Percentiles rank a stretch among this genome's conserved stretches.
These are phyloP conservation scores for Byasa hedistus DNA, from an alignment of 2,888 invertebrate species.

Conservation along the genomic window DNA sequence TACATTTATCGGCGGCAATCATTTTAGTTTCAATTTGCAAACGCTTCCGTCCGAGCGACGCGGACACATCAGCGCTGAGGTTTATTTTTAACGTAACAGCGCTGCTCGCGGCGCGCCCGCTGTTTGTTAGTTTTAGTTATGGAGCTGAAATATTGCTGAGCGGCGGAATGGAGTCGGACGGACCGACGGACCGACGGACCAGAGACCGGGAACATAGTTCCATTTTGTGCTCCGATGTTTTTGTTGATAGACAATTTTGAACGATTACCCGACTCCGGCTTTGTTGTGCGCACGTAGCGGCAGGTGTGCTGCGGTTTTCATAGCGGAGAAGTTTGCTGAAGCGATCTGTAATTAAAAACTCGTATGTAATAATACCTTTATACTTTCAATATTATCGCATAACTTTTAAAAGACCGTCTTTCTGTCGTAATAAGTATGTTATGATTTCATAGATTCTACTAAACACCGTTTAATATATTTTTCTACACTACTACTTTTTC, in stretches of 20 bases:
- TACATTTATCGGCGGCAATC: neutral
- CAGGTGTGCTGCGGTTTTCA: no score
- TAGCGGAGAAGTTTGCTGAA: no score
- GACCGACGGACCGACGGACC: neutral
- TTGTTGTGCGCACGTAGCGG: no score
- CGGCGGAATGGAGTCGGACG: neutral
- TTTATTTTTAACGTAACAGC: neutral
- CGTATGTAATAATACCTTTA: no score
- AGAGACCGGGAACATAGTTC: neutral
- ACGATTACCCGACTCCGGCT: neutral
- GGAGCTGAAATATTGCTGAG: conserved; percentile 3
- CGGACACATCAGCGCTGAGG: neutral
- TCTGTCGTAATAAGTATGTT: no score
- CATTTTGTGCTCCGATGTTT: conserved; percentile 8
- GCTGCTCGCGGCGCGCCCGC: neutral
- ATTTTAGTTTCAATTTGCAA: neutral
- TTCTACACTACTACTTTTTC: no score
- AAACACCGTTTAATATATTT: no score
- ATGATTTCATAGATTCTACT: no score
- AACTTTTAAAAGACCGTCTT: no score
- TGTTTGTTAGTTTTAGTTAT: conserved; percentile 18
- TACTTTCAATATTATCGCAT: no score
- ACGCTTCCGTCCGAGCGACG: neutral
- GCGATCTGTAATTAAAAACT: no score
- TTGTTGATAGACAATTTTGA: conserved; percentile 4